A percentile compares a stretch with the other conserved stretches of the same genome.
Evolutionary conservation across 2,888 invertebrate species (phyloP).

Genomic region (Drosophila ezoana): DNA sequence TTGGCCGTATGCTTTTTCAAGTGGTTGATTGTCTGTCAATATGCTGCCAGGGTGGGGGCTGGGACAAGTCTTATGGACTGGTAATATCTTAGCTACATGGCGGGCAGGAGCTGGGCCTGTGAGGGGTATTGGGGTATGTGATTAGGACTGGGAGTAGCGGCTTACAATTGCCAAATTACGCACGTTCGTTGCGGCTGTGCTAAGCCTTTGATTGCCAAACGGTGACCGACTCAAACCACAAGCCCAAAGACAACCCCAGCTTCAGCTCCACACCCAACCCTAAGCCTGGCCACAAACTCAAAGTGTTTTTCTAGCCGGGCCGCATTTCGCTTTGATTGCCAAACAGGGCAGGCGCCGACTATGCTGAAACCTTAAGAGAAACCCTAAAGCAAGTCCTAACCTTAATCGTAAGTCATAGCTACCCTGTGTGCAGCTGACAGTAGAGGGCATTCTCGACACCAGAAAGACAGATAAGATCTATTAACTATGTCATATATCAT

Average conservation of each 20-base stretch:
- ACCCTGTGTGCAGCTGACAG: neutral
- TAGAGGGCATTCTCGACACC: too few relatives aligned
- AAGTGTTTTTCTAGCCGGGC: neutral
- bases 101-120: neutral
- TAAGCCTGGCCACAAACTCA: neutral
- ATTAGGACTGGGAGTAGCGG: constrained; percentile 8
- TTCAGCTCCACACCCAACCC: neutral
- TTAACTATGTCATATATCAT: too few relatives aligned
- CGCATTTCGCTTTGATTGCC: constrained; percentile 6
- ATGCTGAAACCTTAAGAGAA: too few relatives aligned
- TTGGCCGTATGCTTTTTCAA: constrained; percentile 72
- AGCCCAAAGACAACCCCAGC: neutral
- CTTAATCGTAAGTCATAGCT: neutral
- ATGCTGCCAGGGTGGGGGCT: constrained; percentile 46
- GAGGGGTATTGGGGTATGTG: constrained; percentile 12
- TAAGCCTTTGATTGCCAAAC: constrained; percentile 74
- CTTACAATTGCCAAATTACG: constrained; percentile 59
- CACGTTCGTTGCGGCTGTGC: constrained; percentile 50
- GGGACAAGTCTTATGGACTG: constrained; percentile 3
- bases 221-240: constrained; percentile 15
- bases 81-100: constrained; percentile 9
- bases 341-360: neutral
- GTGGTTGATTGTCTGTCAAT: constrained; percentile 79
- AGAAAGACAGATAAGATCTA: too few relatives aligned
- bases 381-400: neutral